Base-by-base conservation (phyloP, 2,797 vertebrate genomes). In the Sebastes trivittatus region DNA sequence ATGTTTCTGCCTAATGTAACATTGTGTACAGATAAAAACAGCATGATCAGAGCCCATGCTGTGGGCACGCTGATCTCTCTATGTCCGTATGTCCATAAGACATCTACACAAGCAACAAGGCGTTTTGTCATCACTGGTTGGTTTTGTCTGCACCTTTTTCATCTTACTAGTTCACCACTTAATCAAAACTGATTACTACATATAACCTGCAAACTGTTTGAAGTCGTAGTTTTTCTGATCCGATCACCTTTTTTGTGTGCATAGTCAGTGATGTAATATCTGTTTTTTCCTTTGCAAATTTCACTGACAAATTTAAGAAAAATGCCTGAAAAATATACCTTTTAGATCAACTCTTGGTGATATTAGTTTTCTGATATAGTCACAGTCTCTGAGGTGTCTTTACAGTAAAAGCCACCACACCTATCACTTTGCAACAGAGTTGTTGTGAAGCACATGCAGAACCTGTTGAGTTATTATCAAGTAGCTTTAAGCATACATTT, bases 401-500 rank as follows among this genome's bases (percentile, higher is more conserved):
- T 36, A 30, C n/a, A 72, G 27, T 81, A 58, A 77, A 75, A 46
- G n/a, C 11, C 59, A 68, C 1, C 22, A 42, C 36, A 62, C n/a
- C 20, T 32, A n/a, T 55, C 72, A 52, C 7, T 82, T 78, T 76
- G 20, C 74, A 67, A 42, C 14, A 13, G 11, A 13, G 9, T 71
- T 59, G 22, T 59, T 86, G 54, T 75, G 62, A 77, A 69, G 56
- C 71, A 23, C 23, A 38, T 29, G 54, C 61, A 59, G 29, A 36
- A 58, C 62, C 4, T 38, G 30, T 55, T 61, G n/a, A 77, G 66
- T 74, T 60, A 56, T 80, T 27, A 29, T 60, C 49, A 80, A 29
- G 30, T 20, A 25, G n/a, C 66, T 84, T 55, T 54, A 62, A 68
- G 75, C 52, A 59, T 60, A 54, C 75, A 46, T 75, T 75, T 65